Percentiles rank a stretch among this genome's conserved stretches.
Conservation (phyloP, 2,888 invertebrate genomes). For the Congeria kusceri region DNA sequence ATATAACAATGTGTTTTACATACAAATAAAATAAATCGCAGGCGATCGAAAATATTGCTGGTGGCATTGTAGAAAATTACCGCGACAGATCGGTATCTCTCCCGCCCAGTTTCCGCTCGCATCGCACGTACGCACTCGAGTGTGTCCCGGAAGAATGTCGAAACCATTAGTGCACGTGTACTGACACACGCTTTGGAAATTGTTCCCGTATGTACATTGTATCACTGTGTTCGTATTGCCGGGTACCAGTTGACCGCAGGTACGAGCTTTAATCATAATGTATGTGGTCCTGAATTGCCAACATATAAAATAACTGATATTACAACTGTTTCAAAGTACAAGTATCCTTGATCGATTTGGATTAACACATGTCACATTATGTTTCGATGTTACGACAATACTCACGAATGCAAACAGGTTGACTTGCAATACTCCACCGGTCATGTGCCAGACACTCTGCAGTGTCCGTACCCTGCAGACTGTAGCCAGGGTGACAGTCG, state of each 20-base stretch:
- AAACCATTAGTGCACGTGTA: conserved; percentile 59
- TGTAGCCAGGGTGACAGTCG: conserved; percentile 16
- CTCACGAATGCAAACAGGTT: conserved; percentile 19
- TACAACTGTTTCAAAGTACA: too few relatives aligned
- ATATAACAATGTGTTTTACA: too few relatives aligned
- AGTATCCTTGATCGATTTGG: too few relatives aligned
- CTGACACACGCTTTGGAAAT: conserved; percentile 58
- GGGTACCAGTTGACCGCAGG: too few relatives aligned
- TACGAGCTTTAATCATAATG: too few relatives aligned
- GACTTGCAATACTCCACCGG: conserved; percentile 1
- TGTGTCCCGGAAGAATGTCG: conserved; percentile 51
- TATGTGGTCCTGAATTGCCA: too few relatives aligned
- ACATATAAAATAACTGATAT: too few relatives aligned
- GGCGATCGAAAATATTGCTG: not conserved
- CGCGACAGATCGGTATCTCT: conserved; percentile 46
- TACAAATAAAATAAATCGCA: too few relatives aligned
- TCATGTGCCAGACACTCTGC: not conserved
- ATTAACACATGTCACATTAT: too few relatives aligned
- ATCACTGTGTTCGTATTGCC: not conserved
- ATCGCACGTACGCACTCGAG: conserved; percentile 55
- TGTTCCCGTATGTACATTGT: conserved; percentile 42
- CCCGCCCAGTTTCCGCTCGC: conserved; percentile 51
- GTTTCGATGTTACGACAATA: not conserved
- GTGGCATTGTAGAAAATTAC: conserved; percentile 23
- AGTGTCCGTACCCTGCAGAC: not conserved